Evolutionary conservation across 2,113 vertebrate genomes (phyloP), one percentile per base, ranked within the genome.

Genomic region (Pelmatolapia mariae): DNA sequence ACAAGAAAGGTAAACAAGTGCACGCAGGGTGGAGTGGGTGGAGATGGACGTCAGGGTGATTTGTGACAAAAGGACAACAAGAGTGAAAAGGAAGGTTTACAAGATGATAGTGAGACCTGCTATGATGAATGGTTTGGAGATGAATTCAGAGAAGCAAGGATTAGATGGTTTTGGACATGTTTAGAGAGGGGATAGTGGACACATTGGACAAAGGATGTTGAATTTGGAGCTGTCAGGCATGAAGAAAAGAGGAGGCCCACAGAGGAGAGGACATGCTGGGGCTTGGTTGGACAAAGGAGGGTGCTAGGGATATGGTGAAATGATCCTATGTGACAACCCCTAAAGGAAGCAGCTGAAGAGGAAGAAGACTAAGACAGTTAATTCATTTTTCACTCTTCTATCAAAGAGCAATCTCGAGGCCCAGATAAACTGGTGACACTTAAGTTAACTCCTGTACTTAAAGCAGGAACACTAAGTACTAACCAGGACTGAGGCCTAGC

Each of bases 401-500:
- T 73, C 66, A 73, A 73, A 45, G 38, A 45, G 22, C 38, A 15
- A 10, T 26, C 2, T 0, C 68, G 6, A 73, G 22, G 68, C 38
- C 40, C 40, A 47, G 40, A 47, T 0, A 73, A 15, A 73, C 10
- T 29, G 5, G 15, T 29, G 24, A 29, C 24, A 47, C 9, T 29
- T 1, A 76, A 12, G 16, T 50, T 29, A 76, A 76, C 40, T 76
- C 5, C 24, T 73, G 6, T 47, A 45, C 68, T 47, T 47, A 76
- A 26, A 76, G 68, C 68, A 47, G 9, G 6, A 76, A 50, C 43
- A 19, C 43, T 16, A 7, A 9, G 54, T 16, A 90, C 98, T 97
- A 95, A 99, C 99, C 99, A 89, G 99, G 98, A 94, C 97, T 99
- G 95, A 99, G 98, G 94, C 98, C 98, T 93, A 98, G 97, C 4